Evolutionary conservation across 37 sponge, comb jelly and placozoan species (phyloP).

Genomic region (Agelas oroides): DNA sequence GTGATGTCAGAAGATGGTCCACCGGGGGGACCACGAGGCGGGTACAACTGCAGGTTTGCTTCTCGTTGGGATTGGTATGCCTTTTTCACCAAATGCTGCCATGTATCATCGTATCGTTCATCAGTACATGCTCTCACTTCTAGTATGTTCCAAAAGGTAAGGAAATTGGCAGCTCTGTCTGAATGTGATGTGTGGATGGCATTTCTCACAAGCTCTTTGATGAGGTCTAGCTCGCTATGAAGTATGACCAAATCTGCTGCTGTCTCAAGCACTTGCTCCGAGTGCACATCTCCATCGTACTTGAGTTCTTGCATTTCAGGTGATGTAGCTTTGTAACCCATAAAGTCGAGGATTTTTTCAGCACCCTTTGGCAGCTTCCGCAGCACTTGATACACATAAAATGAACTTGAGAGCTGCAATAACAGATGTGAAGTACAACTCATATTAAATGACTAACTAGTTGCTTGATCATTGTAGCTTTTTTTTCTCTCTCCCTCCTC

Average conservation of each 20-base stretch:
- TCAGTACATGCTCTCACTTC: not conserved
- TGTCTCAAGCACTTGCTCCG: not conserved
- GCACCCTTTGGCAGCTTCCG: constrained; percentile 36
- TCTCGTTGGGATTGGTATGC: too few species aligned
- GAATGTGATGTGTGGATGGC: not conserved
- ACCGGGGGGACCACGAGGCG: too few species aligned
- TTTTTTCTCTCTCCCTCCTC: too few species aligned
- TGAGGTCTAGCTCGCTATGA: constrained; percentile 29
- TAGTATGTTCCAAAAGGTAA: not conserved
- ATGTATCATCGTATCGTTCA: too few species aligned
- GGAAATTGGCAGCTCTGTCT: not conserved
- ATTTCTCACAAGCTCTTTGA: not conserved
- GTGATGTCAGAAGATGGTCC: too few species aligned
- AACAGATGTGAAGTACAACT: not conserved
- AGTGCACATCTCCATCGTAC: constrained; percentile 21
- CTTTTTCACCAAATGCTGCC: too few species aligned
- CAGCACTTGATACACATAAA: constrained; percentile 48
- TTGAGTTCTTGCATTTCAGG: constrained; percentile 20
- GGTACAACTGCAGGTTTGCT: too few species aligned
- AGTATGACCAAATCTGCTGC: constrained; percentile 53
- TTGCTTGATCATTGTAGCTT: too few species aligned
- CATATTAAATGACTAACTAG: too few species aligned
- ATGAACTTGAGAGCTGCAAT: constrained; percentile 39
- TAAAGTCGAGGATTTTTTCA: constrained; percentile 15
- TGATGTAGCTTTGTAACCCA: constrained; percentile 33